Conservation (phyloP, 2,888 invertebrate genomes). For the Sarcophaga carnaria region DNA sequence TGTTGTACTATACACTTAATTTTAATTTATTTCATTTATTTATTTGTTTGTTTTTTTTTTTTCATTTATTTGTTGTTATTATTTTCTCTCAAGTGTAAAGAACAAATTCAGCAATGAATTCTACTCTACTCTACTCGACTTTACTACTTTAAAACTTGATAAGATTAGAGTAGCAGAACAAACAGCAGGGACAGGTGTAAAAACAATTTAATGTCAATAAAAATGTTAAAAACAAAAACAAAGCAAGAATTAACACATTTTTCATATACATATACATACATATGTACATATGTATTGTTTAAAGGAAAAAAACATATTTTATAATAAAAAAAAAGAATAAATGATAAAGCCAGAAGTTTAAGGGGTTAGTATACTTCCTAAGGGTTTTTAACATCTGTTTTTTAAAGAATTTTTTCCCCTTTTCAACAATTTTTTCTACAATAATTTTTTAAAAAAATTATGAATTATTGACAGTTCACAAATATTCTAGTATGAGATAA, state of each 20-base stretch:
- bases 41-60: constrained; percentile 14
- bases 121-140: constrained; percentile 48
- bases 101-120: constrained; percentile 24
- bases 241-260: neutral
- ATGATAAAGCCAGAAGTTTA: constrained; percentile 16
- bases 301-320: no score
- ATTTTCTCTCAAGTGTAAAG: constrained; percentile 52
- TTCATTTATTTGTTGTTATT: constrained; percentile 13
- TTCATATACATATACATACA: neutral
- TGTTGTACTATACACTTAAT: constrained; percentile 41
- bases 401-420: no score
- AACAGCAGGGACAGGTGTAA: constrained; percentile 56
- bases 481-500: no score
- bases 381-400: no score
- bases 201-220: constrained; percentile 41
- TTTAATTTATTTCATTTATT: constrained; percentile 58
- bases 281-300: no score
- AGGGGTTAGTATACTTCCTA: neutral
- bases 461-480: no score
- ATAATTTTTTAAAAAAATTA: no score
- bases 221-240: constrained; percentile 11
- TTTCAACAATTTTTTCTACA: no score
- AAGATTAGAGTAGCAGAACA: constrained; percentile 60
- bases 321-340: neutral
- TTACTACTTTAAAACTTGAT: constrained; percentile 46